These are phyloP conservation scores for Spilarctia lutea DNA, from an alignment of 2,888 invertebrate species.

Conservation along the genomic window DNA sequence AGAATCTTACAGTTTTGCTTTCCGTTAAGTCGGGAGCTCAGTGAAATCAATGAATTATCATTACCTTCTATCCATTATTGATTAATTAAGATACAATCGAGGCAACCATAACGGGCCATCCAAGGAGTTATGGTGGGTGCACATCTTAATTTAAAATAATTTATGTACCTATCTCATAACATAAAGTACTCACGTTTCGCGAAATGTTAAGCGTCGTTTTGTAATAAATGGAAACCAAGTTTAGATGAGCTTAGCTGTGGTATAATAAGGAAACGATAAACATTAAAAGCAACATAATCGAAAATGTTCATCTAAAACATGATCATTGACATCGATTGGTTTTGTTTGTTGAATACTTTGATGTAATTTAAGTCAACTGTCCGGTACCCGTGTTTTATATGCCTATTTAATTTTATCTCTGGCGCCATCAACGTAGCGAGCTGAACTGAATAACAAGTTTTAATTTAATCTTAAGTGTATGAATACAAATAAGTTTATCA, in stretches of 20 bases:
- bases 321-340: background rate
- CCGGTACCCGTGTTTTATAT: background rate
- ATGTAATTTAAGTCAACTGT: background rate
- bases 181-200: constrained; percentile 38
- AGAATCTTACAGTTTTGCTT: constrained; percentile 25
- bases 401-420: background rate
- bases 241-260: background rate
- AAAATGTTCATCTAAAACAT: background rate
- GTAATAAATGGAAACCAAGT: constrained; percentile 19
- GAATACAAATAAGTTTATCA: background rate
- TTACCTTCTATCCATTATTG: constrained; percentile 78
- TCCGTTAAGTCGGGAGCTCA: constrained; percentile 38
- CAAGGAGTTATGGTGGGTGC: constrained; percentile 49
- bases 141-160: constrained; percentile 30
- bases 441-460: background rate
- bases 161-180: constrained; percentile 50
- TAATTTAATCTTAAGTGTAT: background rate
- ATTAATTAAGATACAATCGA: constrained; percentile 77
- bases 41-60: constrained; percentile 76
- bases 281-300: background rate
- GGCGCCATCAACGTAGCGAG: constrained; percentile 1
- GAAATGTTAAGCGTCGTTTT: constrained; percentile 32
- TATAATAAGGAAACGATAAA: background rate
- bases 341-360: background rate
- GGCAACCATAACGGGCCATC: constrained; percentile 68